Evolutionary conservation across 2,888 invertebrate genomes (phyloP), one percentile per base, ranked within the genome.

Genomic region (Allygus modestus): DNA sequence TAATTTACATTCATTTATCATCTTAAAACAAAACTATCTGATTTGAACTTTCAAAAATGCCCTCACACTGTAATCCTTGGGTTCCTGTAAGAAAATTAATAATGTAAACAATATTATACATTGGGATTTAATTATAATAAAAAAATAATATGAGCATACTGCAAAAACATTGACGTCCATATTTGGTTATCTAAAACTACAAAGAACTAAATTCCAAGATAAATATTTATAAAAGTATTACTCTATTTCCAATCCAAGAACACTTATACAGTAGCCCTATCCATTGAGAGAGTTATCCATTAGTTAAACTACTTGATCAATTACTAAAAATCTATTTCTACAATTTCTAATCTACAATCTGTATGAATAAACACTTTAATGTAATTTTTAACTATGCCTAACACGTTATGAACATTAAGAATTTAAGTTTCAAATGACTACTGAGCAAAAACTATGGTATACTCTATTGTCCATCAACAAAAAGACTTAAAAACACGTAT

Each of bases 291-390:
- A 11, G 4, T 46, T 46, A 46, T 15, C 46, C 4, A 46, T 46
- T 46, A 46, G 2, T 15, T 46, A 46, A 37, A 46, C 17, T 46
- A 15, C 12, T 46, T 15, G 17, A 15, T 15, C 1, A 46, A 15
- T 46, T 46, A 17, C 17, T 20, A 23, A 51, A 51, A 51, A 51
- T 17, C 51, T 51, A 51, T 51, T 15, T n/a, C 54, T 54, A 54
- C 54, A 23, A 54, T 54, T 54, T 23, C 54, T 54, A 54, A 54
- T 54, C 54, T 54, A 54, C 54, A 23, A 23, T 54, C 20, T 9
- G 20, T 23, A 54, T 23, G 23, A 23, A 54, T 54, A 23, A 54
- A 20, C 1, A 46, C 12, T 46, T 23, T 2, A 54, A 54, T 54
- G 20, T 23, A 23, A 9, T n/a, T 54, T 54, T 12, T 5, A 4